Conservation (phyloP, 2,888 invertebrate genomes). For the Dicycla oo region DNA sequence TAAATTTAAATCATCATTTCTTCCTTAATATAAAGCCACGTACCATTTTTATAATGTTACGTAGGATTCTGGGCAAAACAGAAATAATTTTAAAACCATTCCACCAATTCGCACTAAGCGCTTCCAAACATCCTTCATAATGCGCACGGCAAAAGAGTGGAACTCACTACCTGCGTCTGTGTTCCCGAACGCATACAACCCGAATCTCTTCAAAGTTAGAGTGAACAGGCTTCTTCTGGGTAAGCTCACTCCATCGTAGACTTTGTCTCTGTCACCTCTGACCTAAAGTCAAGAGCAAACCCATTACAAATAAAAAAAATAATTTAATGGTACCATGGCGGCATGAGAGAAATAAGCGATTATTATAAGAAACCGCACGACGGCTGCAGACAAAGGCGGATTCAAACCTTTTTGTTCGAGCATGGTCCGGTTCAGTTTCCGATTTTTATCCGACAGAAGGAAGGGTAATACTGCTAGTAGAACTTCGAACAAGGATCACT, state of each 20-base stretch:
- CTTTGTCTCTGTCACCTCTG: too few relatives aligned
- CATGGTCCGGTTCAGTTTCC: slow-evolving; percentile 11
- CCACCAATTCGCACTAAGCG: too few relatives aligned
- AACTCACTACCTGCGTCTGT: too few relatives aligned
- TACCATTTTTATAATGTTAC: background rate
- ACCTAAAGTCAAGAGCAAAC: too few relatives aligned
- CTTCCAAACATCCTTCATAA: too few relatives aligned
- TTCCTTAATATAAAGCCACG: background rate
- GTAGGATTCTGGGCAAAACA: background rate
- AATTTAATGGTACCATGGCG: slow-evolving; percentile 11
- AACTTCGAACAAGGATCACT: background rate
- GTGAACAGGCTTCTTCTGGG: too few relatives aligned
- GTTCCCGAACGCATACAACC: too few relatives aligned
- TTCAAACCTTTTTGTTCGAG: slow-evolving; percentile 10
- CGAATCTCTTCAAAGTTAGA: too few relatives aligned
- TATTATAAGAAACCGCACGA: slow-evolving; percentile 14
- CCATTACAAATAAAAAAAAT: too few relatives aligned
- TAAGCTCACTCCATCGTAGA: too few relatives aligned
- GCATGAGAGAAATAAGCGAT: slow-evolving; percentile 4
- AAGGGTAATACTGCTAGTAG: too few relatives aligned
- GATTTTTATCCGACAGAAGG: slow-evolving; percentile 23
- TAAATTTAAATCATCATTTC: background rate
- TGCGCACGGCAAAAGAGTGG: too few relatives aligned
- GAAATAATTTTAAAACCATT: slow-evolving; percentile 1
- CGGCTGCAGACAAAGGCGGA: slow-evolving; percentile 38